Base-by-base conservation (phyloP, 2,888 invertebrate species). In the Synanthedon andrenaeformis region DNA sequence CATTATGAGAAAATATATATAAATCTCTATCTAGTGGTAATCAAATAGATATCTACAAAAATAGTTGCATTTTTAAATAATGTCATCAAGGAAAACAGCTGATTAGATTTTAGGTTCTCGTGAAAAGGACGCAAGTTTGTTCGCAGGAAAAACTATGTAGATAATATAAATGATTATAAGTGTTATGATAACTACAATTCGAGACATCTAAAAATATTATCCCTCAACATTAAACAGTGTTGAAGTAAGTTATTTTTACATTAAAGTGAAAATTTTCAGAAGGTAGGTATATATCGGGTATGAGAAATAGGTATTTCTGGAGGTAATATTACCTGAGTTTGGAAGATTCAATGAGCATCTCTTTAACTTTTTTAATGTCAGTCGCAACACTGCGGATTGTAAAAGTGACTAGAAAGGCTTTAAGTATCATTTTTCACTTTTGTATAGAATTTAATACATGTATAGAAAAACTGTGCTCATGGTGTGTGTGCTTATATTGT, bases 21-120 rank as follows among this genome's bases (percentile, higher is more conserved):
- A 74, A 80, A 81, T 77, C 65, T 85, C 78, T 85, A 83, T 82
- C 74, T 82, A 86, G 77, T 79, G 79, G 82, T 84, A 82, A 75
- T 79, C 74, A 81, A 85, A 85, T 64, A 80, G 79, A 83, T 81
- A 77, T 81, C 86, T 87, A 87, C 85, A 87, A 87, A 87, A 87
- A 87, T 87, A 87, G 86, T 85, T 81, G 76, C 76, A 80, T 84
- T 84, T 76, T 73, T 63, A 80, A 83, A 81, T 65, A 64, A 79
- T 69, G 67, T 65, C 60, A 58, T 66, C 63, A 67, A 72, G 71
- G 68, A 75, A 76, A 76, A 70, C 65, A 66, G 72, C 68, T 67
- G 72, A 68, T 61, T 60, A 70, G 76, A 66, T 58, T 58, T 62
- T 61, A 54, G 63, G 66, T 66, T 61, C 61, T 59, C 58, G 61